Percentiles rank a stretch among this genome's conserved stretches.
phyloP scores from a whole-genome alignment of 2,888 invertebrate genomes.

The Orthosia incerta region DNA sequence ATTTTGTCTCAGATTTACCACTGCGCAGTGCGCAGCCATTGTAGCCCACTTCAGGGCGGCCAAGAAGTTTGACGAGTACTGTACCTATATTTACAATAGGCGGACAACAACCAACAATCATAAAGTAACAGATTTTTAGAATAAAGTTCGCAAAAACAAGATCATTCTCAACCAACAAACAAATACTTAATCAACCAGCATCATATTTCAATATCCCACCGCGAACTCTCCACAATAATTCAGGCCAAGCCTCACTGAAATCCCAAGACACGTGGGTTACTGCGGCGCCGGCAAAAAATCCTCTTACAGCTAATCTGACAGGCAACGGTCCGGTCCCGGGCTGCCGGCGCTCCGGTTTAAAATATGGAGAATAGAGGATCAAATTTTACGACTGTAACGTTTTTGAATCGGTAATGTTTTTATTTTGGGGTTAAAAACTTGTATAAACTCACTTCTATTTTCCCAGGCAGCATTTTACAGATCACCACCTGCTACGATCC shows the following conservation, averaged over 20 bases:
- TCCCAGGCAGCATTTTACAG: too few relatives aligned
- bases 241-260: conserved; percentile 5
- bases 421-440: conserved; percentile 1
- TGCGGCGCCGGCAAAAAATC: conserved; percentile 51
- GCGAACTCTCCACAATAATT: conserved; percentile 30
- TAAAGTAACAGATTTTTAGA: too few relatives aligned
- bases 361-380: conserved; percentile 38
- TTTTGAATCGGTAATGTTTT: conserved; percentile 19
- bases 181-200: background rate
- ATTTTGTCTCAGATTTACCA: too few relatives aligned
- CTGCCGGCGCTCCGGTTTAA: conserved; percentile 36
- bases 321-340: conserved; percentile 35
- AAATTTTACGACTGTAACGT: conserved; percentile 1
- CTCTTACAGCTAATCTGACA: conserved; percentile 61
- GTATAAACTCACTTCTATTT: too few relatives aligned
- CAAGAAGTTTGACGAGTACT: too few relatives aligned
- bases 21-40: too few relatives aligned
- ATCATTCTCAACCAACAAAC: background rate
- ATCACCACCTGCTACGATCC: too few relatives aligned
- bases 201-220: conserved; percentile 33
- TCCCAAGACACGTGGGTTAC: conserved; percentile 40
- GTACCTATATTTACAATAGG: too few relatives aligned
- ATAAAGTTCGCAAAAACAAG: too few relatives aligned
- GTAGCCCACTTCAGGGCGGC: too few relatives aligned
- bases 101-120: too few relatives aligned